Evolutionary conservation across 2,113 vertebrate species (phyloP), one percentile per base, ranked within the genome.

Genomic region (Aldabrachelys gigantea): DNA sequence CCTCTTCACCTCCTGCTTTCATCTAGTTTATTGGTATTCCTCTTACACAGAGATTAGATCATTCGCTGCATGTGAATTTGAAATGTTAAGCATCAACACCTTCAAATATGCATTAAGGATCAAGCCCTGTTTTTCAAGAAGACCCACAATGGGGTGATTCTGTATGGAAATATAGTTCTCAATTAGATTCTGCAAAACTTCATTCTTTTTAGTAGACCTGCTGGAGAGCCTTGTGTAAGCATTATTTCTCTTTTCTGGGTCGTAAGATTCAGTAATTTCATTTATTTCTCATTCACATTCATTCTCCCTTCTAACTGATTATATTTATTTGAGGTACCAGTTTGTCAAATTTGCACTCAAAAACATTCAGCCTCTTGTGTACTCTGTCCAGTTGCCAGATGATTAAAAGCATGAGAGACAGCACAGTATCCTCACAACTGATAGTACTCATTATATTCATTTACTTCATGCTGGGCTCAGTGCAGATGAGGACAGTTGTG

Each of bases 121-220:
- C 0, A 1, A 85, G 1, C 8, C 3, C 10, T 79, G 35, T 72
- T 31, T 84, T 89, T 52, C 6, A 13, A 47, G 79, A 47, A 47
- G 10, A 80, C 2, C 10, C 80, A 59, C 65, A 25, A 11, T 82
- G 3, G 12, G 79, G 1, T 16, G n/a, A 76, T 4, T 3, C 0
- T 82, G 7, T 1, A 1, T 80, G 52, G 24, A 88, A 90, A 89
- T 50, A 44, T 31, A 69, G 53, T 69, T 25, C 13, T 25, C 10
- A 53, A 2, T 35, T 94, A 56, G 2, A 1, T 88, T 54, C 27
- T 54, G 31, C 5, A 86, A 91, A 92, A 21, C 2, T 29, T 57
- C 5, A 38, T 87, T 90, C 54, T 27, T 91, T 10, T 16, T 57
- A 56, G 25, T 44, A 91, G 3, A 56, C 84, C 19, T 88, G 3